Conservation (phyloP, 1,140 invertebrate genomes). For the Drosophila repleta region DNA sequence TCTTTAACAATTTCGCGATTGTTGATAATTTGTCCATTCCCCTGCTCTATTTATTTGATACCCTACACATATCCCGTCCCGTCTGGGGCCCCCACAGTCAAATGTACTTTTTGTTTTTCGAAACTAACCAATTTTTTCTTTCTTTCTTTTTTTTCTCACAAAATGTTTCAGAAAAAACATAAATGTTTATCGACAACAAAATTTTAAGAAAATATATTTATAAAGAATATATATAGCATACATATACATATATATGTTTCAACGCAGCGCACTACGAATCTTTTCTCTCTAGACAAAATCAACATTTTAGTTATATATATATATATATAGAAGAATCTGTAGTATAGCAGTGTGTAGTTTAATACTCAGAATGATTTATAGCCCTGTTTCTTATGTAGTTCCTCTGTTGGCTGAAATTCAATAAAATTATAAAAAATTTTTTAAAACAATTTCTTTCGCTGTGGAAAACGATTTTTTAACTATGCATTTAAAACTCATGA, state of each 20-base stretch:
- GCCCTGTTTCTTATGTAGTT: slow-evolving; percentile 28
- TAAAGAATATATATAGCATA: slow-evolving; percentile 53
- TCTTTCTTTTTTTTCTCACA: slow-evolving; percentile 64
- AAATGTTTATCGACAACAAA: slow-evolving; percentile 70
- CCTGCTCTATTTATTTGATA: slow-evolving; percentile 29
- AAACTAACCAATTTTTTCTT: slow-evolving; percentile 75
- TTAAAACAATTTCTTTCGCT: slow-evolving; percentile 17
- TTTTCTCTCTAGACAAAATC: slow-evolving; percentile 27
- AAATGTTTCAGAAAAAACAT: slow-evolving; percentile 78
- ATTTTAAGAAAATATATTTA: slow-evolving; percentile 20
- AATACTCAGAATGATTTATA: slow-evolving; percentile 43
- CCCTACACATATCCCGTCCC: slow-evolving; percentile 25
- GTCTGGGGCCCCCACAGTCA: slow-evolving; percentile 25
- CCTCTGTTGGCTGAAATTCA: slow-evolving; percentile 31
- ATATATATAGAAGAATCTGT: slow-evolving; percentile 20
- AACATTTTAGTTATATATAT: slow-evolving; percentile 32
- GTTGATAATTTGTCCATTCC: slow-evolving; percentile 19
- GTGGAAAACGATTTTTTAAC: slow-evolving; percentile 21
- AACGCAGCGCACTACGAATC: slow-evolving; percentile 50
- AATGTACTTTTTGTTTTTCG: slow-evolving; percentile 58
- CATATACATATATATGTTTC: slow-evolving; percentile 53
- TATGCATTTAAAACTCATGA: slow-evolving; percentile 24
- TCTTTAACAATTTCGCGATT: slow-evolving; percentile 32
- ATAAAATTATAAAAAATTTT: slow-evolving; percentile 23
- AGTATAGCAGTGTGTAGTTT: slow-evolving; percentile 28